Conservation (phyloP, 1,140 invertebrate species). For the Parapsyche elsis region DNA sequence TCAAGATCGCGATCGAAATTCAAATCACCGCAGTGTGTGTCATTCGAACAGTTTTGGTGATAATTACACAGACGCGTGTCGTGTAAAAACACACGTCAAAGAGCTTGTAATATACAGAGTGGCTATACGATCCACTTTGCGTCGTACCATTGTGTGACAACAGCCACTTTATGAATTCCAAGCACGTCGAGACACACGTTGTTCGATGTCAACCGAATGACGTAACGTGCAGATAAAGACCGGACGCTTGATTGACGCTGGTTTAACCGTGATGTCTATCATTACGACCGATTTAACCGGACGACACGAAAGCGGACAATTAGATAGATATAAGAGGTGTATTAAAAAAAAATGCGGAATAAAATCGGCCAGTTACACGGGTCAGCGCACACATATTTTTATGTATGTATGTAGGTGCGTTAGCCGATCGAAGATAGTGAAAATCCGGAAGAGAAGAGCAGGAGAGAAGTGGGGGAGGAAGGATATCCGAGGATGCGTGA, state of each 20-base stretch:
- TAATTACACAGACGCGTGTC: not conserved
- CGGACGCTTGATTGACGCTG: slow-evolving; percentile 8
- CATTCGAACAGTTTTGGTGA: no score
- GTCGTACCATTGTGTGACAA: no score
- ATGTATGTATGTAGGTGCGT: not conserved
- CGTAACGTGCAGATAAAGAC: slow-evolving; percentile 38
- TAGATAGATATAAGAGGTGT: not conserved
- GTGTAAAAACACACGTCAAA: no score
- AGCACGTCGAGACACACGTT: not conserved
- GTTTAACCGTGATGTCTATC: slow-evolving; percentile 1
- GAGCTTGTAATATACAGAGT: no score
- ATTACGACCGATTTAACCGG: slow-evolving; percentile 11
- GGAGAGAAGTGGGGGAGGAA: no score
- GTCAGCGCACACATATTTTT: not conserved
- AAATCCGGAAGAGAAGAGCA: no score
- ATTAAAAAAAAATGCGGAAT: not conserved
- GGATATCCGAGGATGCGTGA: no score
- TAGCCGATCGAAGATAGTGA: not conserved
- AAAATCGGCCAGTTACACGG: not conserved
- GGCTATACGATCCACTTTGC: no score
- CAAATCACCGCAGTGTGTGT: no score
- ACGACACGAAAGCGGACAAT: not conserved
- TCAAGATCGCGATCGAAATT: not conserved
- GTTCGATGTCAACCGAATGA: not conserved
- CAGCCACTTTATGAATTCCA: no score